Percentiles rank a stretch among this genome's conserved stretches.
These are phyloP conservation scores for Drosophila seclusa DNA, from an alignment of 2,888 invertebrate species.

Conservation along the genomic window DNA sequence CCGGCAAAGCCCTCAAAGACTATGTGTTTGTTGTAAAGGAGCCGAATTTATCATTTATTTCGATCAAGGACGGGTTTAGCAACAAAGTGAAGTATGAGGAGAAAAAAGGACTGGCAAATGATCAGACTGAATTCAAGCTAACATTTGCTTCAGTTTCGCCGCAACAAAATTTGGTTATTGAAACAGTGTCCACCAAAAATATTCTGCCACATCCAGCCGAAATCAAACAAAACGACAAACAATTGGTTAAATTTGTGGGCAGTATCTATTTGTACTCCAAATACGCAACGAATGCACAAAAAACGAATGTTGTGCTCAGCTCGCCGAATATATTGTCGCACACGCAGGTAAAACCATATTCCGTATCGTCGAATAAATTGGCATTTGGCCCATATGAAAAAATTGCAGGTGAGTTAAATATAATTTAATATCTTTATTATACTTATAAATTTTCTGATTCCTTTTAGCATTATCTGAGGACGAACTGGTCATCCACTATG, in stretches of 20 bases:
- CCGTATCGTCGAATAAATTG: conserved; percentile 92
- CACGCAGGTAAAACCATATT: conserved; percentile 90
- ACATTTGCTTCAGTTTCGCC: conserved; percentile 85
- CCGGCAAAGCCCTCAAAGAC: conserved; percentile 89
- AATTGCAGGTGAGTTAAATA: conserved; percentile 84
- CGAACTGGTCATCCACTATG: conserved; percentile 93
- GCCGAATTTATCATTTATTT: conserved; percentile 90
- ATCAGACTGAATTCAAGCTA: conserved; percentile 87
- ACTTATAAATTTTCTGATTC: neutral
- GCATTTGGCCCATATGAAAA: conserved; percentile 95
- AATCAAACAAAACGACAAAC: conserved; percentile 97
- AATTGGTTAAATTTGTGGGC: conserved; percentile 94
- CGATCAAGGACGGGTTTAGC: conserved; percentile 88
- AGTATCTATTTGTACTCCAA: conserved; percentile 94
- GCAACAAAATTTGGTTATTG: conserved; percentile 86
- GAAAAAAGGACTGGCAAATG: conserved; percentile 84
- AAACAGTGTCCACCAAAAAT: conserved; percentile 91
- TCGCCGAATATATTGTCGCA: conserved; percentile 93
- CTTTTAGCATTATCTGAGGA: conserved; percentile 86
- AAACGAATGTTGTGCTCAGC: conserved; percentile 91
- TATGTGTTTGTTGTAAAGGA: conserved; percentile 89
- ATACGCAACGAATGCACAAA: conserved; percentile 92
- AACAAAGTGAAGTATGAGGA: conserved; percentile 87
- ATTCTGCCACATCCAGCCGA: conserved; percentile 93
- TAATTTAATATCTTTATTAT: conserved; percentile 36